Evolutionary conservation across 2,797 vertebrate species (phyloP).

Genomic region (Gymnoscopelus braueri): DNA sequence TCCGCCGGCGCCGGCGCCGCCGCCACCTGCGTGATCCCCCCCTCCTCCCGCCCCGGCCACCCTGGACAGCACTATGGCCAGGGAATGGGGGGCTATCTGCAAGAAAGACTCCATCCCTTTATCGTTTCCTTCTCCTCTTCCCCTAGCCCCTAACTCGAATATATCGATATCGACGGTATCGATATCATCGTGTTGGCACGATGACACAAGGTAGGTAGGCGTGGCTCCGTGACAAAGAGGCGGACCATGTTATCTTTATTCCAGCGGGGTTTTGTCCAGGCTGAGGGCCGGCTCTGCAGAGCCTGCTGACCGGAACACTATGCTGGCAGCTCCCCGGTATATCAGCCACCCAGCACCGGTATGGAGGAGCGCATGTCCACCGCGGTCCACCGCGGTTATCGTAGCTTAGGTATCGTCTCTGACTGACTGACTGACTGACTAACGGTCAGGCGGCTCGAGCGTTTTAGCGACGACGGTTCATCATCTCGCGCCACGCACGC

Average conservation of each 20-base stretch:
- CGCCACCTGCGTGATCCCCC: not conserved
- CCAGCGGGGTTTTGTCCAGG: not conserved
- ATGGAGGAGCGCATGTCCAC: too few relatives aligned
- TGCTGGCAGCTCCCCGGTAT: too few relatives aligned
- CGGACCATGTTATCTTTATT: conserved; percentile 33
- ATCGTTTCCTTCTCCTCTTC: conserved; percentile 23
- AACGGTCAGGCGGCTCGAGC: too few relatives aligned
- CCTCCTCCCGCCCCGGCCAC: conserved; percentile 58
- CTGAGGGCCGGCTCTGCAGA: too few relatives aligned
- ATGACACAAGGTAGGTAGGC: conserved; percentile 3
- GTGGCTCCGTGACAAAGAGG: not conserved
- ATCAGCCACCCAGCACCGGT: too few relatives aligned
- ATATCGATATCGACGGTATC: not conserved
- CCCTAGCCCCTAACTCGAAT: too few relatives aligned
- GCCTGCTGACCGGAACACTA: too few relatives aligned
- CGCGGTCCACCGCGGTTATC: too few relatives aligned
- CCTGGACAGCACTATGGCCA: conserved; percentile 92
- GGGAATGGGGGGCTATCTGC: conserved; percentile 95
- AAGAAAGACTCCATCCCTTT: conserved; percentile 87
- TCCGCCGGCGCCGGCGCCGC: conserved; percentile 47
- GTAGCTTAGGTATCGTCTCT: too few relatives aligned
- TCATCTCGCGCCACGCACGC: too few relatives aligned
- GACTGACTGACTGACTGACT: too few relatives aligned
- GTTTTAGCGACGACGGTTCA: too few relatives aligned
- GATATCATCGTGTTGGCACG: conserved; percentile 31